These are phyloP conservation scores for Nannoperca obscura DNA, from an alignment of 2,797 vertebrate species.

Conservation along the genomic window DNA sequence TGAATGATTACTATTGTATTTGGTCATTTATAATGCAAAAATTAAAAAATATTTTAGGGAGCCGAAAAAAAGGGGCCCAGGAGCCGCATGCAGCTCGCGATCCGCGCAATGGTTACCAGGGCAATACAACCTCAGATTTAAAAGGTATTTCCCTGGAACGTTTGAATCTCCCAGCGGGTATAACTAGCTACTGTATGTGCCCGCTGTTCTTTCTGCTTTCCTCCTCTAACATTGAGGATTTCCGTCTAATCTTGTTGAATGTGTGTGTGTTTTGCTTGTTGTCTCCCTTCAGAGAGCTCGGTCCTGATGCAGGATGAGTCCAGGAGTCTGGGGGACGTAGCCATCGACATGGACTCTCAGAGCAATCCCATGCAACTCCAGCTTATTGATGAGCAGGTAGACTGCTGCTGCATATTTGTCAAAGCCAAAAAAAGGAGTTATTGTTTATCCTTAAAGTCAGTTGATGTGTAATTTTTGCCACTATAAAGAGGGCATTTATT, in stretches of 20 bases:
- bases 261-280: slow-evolving; percentile 51
- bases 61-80: slow-evolving; percentile 87
- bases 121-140: slow-evolving; percentile 84
- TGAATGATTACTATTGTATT: slow-evolving; percentile 78
- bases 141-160: slow-evolving; percentile 83
- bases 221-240: slow-evolving; percentile 47
- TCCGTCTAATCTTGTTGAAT: slow-evolving; percentile 47
- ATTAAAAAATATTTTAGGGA: slow-evolving; percentile 86
- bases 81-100: slow-evolving; percentile 84
- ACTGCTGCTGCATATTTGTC: not conserved
- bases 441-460: not conserved
- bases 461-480: not conserved
- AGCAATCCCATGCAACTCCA: slow-evolving; percentile 91
- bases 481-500: not conserved
- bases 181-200: slow-evolving; percentile 70
- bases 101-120: slow-evolving; percentile 83
- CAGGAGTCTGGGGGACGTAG: slow-evolving; percentile 87
- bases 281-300: slow-evolving; percentile 85
- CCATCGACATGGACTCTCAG: slow-evolving; percentile 91
- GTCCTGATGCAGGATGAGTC: slow-evolving; percentile 92
- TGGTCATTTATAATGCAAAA: slow-evolving; percentile 82
- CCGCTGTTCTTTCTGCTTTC: slow-evolving; percentile 74
- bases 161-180: slow-evolving; percentile 77
- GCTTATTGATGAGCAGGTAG: slow-evolving; percentile 94
- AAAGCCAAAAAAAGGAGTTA: not conserved